Evolutionary conservation across 2,888 invertebrate species (phyloP).

Genomic region (Amblyteles armatorius): DNA sequence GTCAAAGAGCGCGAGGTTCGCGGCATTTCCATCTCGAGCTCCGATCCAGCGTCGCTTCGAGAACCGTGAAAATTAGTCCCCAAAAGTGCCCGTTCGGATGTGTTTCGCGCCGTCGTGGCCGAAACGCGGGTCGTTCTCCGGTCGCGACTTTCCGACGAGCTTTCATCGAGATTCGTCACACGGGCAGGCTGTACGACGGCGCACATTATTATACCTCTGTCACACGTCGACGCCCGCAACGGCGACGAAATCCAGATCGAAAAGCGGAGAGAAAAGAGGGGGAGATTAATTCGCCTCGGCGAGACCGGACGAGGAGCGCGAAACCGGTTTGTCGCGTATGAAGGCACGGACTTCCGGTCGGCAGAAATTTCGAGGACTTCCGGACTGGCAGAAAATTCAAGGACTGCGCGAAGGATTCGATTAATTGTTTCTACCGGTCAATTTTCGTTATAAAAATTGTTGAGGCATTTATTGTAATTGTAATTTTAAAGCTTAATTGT

Average conservation of each 20-base stretch:
- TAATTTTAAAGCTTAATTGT: no score
- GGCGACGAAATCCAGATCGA: neutral
- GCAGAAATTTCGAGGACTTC: neutral
- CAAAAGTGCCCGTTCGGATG: conserved; percentile 40
- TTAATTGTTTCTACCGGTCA: no score
- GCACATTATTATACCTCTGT: neutral
- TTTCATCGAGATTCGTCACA: conserved; percentile 32
- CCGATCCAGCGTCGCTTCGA: neutral
- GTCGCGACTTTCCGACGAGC: neutral
- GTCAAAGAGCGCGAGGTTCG: neutral
- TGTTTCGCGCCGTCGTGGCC: neutral
- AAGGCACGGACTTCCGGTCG: neutral
- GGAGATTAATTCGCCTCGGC: conserved; percentile 1
- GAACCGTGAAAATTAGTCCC: conserved; percentile 69
- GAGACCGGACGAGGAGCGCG: neutral
- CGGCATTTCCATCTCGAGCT: conserved; percentile 2
- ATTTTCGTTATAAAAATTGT: no score
- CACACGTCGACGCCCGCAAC: neutral
- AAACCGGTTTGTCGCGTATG: neutral
- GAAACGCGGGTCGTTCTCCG: neutral
- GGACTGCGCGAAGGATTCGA: no score
- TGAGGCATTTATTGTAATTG: no score
- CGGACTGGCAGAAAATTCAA: neutral
- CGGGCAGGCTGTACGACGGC: neutral
- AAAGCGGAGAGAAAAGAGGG: neutral